These are phyloP conservation scores for Cotesia typhae DNA, from an alignment of 1,140 invertebrate genomes.

Conservation along the genomic window DNA sequence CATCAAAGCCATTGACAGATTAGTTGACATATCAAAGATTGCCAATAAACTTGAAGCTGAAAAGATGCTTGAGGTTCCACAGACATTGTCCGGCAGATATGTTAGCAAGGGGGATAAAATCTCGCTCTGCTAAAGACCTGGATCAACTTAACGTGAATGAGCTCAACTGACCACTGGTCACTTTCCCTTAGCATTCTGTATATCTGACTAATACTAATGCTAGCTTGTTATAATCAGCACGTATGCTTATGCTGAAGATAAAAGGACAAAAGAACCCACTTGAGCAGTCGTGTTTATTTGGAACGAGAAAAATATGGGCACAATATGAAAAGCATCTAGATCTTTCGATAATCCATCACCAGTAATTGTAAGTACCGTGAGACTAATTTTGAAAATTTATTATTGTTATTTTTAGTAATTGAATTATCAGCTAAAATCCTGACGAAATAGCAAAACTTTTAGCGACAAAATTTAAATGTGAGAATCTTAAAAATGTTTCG, in stretches of 20 bases:
- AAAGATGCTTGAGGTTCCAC: conserved; percentile 1
- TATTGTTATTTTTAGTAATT: too few relatives aligned
- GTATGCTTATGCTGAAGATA: background rate
- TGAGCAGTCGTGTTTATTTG: conserved; percentile 17
- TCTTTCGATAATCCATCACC: conserved; percentile 36
- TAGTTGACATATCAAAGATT: background rate
- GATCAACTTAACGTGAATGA: conserved; percentile 37
- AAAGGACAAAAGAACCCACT: conserved; percentile 6
- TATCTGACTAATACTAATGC: background rate
- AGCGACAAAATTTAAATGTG: too few relatives aligned
- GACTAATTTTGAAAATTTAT: conserved; percentile 31
- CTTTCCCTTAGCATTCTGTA: conserved; percentile 43
- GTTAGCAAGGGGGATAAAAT: background rate
- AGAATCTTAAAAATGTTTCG: conserved; percentile 25
- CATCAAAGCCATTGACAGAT: too few relatives aligned
- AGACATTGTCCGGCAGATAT: conserved; percentile 29
- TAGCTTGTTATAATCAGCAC: background rate
- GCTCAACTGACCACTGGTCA: conserved; percentile 52
- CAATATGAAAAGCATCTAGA: background rate
- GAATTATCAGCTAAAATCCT: too few relatives aligned
- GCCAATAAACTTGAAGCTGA: conserved; percentile 3
- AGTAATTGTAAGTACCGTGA: conserved; percentile 55
- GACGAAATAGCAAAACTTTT: too few relatives aligned
- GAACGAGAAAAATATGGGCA: conserved; percentile 1
- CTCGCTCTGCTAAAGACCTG: conserved; percentile 14